phyloP scores from a whole-genome alignment of 2,113 vertebrate species.

The Urocynchramus pylzowi region DNA sequence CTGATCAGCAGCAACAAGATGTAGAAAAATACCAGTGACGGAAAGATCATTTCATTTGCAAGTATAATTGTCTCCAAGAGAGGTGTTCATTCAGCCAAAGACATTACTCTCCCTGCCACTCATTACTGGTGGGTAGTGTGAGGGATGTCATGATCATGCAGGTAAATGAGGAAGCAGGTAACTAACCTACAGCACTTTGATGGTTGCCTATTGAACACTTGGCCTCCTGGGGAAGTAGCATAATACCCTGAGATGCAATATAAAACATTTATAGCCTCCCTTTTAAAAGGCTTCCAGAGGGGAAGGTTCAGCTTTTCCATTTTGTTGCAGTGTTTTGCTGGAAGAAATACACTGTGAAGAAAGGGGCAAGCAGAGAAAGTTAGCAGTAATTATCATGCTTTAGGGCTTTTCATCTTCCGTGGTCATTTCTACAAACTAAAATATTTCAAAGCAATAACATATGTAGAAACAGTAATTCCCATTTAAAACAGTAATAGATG shows the following conservation, averaged over 20 bases:
- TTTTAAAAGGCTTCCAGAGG: constrained; percentile 25
- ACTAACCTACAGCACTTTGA: not conserved
- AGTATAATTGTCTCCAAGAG: not conserved
- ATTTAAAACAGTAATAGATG: not conserved
- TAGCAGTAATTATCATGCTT: not conserved
- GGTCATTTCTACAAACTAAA: not conserved
- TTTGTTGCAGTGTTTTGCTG: not conserved
- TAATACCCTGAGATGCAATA: not conserved
- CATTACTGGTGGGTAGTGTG: not conserved
- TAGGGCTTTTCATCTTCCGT: not conserved
- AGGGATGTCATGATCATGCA: not conserved
- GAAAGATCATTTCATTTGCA: not conserved
- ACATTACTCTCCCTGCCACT: not conserved
- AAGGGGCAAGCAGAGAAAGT: not conserved
- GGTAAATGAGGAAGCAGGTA: constrained; percentile 20
- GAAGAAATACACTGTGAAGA: not conserved
- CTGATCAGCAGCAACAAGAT: not conserved
- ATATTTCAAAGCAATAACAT: not conserved
- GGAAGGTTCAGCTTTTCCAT: constrained; percentile 21
- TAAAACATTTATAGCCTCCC: constrained; percentile 34
- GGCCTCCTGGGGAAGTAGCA: constrained; percentile 7
- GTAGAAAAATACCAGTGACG: not conserved
- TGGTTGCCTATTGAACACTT: not conserved
- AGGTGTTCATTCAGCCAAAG: not conserved
- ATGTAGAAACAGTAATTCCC: not conserved